Evolutionary conservation across 2,797 vertebrate genomes (phyloP), one percentile per base, ranked within the genome.

Genomic region (Alauda arvensis): DNA sequence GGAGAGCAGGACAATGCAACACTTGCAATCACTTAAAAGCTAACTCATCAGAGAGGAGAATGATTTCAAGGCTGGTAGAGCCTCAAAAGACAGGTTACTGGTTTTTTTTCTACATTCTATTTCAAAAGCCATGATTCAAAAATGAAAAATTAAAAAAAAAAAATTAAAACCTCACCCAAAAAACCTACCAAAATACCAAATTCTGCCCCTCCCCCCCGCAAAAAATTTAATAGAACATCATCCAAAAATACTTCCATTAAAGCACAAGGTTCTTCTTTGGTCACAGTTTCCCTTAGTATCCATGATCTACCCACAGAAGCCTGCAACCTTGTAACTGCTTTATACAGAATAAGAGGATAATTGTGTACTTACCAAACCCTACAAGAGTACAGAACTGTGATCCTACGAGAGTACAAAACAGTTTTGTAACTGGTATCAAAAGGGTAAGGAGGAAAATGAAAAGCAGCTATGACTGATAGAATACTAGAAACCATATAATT

Each of bases 401-500:
- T 71, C 37, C 24, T 56, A 29, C 1, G 21, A 33, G 25, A 67
- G 14, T 7, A 83, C 15, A 60, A 51, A 74, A 65, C 7, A 52
- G 7, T 61, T 69, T 20, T 85, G 18, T 6, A 62, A 74, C 19
- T 18, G 4, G 4, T 37, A 74, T 39, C 10, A 57, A 59, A 88
- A 68, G 6, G 4, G 3, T 10, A 46, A 68, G 5, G 4, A 3
- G 2, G 20, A 17, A 45, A 40, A 56, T 1, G 1, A 37, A 33
- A 63, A 31, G 14, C 11, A 86, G 20, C 10, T 76, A 39, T 14
- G 18, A 51, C 15, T 23, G 6, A 19, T 23, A 19, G 11, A 82
- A 67, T 25, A 67, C 4, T 40, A 71, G 20, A 49, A 87, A 63
- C 7, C 19, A 9, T 24, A 10, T 23, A 45, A 67, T 59, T 63